These are phyloP conservation scores for Mesoclemmys tuberculata DNA, from an alignment of 2,113 vertebrate species.

Conservation along the genomic window DNA sequence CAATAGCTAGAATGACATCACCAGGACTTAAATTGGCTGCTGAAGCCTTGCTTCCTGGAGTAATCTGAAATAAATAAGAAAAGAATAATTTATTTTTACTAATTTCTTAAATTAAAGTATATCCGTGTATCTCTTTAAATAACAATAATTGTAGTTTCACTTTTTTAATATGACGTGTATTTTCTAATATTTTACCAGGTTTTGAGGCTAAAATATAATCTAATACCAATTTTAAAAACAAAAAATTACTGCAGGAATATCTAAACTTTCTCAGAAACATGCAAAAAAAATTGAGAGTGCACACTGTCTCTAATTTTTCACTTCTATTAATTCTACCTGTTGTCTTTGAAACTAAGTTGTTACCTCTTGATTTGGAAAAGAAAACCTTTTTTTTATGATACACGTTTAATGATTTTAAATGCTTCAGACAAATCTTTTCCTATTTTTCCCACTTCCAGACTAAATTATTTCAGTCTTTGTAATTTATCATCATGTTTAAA, in stretches of 20 bases:
- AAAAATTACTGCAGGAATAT: background rate
- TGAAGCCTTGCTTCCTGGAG: constrained; percentile 94
- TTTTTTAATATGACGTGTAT: background rate
- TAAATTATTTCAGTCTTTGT: too few species aligned
- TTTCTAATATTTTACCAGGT: background rate
- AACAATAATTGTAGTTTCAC: background rate
- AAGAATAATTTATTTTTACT: background rate
- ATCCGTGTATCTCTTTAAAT: background rate
- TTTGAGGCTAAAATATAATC: background rate
- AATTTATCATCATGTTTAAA: too few species aligned
- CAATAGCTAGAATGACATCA: constrained; percentile 93
- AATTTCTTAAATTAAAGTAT: background rate
- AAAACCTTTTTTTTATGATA: background rate
- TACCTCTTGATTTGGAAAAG: background rate
- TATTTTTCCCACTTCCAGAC: too few species aligned
- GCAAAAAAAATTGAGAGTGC: background rate
- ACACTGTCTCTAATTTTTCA: background rate
- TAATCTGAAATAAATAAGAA: constrained; percentile 84
- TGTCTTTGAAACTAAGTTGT: background rate
- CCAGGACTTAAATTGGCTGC: constrained; percentile 90
- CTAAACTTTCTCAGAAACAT: background rate
- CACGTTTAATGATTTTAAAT: background rate
- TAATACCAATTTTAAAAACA: background rate
- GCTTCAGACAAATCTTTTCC: too few species aligned
- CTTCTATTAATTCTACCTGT: background rate